phyloP scores from a whole-genome alignment of 2,113 vertebrate genomes.

The Gulo gulo region DNA sequence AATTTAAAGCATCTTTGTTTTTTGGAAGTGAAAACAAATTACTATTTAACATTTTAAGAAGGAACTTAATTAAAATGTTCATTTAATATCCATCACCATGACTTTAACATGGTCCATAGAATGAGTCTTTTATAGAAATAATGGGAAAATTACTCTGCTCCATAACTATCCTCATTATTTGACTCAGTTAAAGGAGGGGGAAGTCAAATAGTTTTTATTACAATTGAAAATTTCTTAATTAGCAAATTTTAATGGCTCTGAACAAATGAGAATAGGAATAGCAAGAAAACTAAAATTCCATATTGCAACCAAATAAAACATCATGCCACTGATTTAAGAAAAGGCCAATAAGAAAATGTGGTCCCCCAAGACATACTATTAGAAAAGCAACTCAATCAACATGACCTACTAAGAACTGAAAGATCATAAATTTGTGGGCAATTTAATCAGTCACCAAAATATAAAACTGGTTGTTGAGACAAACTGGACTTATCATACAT shows the following conservation, averaged over 20 bases:
- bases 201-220: not conserved
- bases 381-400: not conserved
- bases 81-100: not conserved
- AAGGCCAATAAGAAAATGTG: not conserved
- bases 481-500: not conserved
- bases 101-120: not conserved
- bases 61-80: conserved; percentile 1
- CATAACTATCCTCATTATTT: not conserved
- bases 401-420: not conserved
- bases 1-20: not conserved
- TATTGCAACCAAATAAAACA: not conserved
- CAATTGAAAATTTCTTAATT: not conserved
- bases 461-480: not conserved
- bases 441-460: not conserved
- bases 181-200: not conserved
- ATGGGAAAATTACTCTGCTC: not conserved
- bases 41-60: not conserved
- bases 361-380: not conserved
- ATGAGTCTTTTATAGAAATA: not conserved
- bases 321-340: not conserved
- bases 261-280: not conserved
- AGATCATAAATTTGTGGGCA: not conserved
- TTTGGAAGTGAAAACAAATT: not conserved
- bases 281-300: not conserved
- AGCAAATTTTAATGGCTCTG: not conserved